Base-by-base conservation (phyloP, 1,140 invertebrate genomes). In the Ceratitis capitata region DNA sequence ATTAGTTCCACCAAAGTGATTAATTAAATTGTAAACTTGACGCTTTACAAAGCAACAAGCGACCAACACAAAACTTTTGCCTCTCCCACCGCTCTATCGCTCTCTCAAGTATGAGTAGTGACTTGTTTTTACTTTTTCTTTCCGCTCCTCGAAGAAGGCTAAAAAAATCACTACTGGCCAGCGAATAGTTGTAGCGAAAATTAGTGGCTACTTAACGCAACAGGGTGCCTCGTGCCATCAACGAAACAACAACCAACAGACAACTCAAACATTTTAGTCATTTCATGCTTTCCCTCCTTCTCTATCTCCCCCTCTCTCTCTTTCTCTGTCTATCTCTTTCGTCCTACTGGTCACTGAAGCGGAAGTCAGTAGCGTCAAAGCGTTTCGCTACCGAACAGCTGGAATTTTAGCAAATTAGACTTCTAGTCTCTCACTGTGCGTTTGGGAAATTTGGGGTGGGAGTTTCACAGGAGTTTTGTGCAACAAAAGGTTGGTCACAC, bases 151-250 rank as follows among this genome's bases (percentile, higher is more conserved):
- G 14, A 47, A 78, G 69, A 47, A 78, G 45, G 19, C 45, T 45
- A n/a, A 35, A 45, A 39, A 32, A 9, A 23, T 23, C 6, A 9
- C 4, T 16, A 19, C n/a, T 47, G 16, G 69, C 69, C 69, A 78
- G n/a, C 69, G 45, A 39, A 78, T 26, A 78, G 16, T 5, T 12
- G 56, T 78, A 78, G 16, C 69, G 69, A 78, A 78, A 78, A 78
- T 78, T 45, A 78, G 69, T 78, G 69, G 69, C 69, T 78, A 78
- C 69, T 78, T 78, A 78, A 32, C 69, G 69, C 69, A 78, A 39
- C 69, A n/a, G 39, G 32, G 5, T 12, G 39, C 58, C 64, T 7
- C 6, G 53, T 14, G 26, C 0, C 26, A 26, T 32, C 47, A 7
- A 7, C 47, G 23, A 23, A 26, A 29, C 0, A 4, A 23, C 58